Conservation (phyloP, 35 echinoderm and acorn worm species). For the Heliocidaris erythrogramma region DNA sequence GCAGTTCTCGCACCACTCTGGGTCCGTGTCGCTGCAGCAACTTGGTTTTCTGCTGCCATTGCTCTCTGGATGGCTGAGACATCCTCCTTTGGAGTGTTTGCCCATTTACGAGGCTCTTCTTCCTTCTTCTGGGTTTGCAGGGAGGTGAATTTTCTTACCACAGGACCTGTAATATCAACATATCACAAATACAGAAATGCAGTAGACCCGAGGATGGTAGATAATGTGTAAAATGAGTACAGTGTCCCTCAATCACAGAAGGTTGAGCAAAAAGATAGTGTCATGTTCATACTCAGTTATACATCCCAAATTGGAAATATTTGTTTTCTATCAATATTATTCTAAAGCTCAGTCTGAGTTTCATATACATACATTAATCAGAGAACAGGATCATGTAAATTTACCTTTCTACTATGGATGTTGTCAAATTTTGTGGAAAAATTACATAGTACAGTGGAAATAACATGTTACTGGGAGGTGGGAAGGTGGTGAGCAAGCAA, state of each 20-base stretch:
- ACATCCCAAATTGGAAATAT: no score
- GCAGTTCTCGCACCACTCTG: slow-evolving; percentile 63
- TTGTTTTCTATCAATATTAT: no score
- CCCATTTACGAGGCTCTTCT: slow-evolving; percentile 44
- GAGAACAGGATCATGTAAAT: no score
- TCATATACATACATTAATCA: no score
- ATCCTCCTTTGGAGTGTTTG: slow-evolving; percentile 44
- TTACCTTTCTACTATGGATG: no score
- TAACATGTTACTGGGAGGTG: no score
- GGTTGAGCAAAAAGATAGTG: no score
- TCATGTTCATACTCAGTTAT: no score
- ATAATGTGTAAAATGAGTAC: neutral
- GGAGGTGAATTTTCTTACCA: slow-evolving; percentile 49
- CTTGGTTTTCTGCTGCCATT: slow-evolving; percentile 81
- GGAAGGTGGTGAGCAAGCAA: no score
- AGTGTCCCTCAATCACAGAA: neutral
- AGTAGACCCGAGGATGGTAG: neutral
- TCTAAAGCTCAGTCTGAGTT: no score
- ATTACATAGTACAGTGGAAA: no score
- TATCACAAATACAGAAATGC: neutral
- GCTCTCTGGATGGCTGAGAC: slow-evolving; percentile 75
- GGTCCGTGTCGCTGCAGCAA: slow-evolving; percentile 35
- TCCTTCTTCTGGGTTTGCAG: slow-evolving; percentile 73
- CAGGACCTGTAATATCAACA: slow-evolving; percentile 38
- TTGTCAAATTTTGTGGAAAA: no score